A percentile compares a stretch with the other conserved stretches of the same genome.
phyloP scores from a whole-genome alignment of 2,888 invertebrate genomes.

The Dynastes grantii region DNA sequence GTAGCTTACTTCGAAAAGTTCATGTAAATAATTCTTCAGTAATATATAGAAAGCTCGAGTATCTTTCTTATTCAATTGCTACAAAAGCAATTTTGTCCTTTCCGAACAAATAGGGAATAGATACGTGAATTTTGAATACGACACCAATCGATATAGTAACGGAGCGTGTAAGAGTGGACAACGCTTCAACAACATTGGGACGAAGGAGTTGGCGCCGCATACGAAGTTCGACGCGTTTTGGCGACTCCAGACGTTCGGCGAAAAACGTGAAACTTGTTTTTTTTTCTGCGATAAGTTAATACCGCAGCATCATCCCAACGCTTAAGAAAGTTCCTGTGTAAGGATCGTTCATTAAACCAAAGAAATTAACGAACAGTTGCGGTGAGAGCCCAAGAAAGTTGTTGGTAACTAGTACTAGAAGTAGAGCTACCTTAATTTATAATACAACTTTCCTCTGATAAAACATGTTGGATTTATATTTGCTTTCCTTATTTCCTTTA shows the following conservation, averaged over 20 bases:
- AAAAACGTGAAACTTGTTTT: slow-evolving; percentile 4
- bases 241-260: neutral
- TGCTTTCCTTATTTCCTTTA: too few species aligned
- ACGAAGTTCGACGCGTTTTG: neutral
- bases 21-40: too few species aligned
- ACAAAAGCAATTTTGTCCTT: neutral
- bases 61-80: too few species aligned
- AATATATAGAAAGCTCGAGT: too few species aligned
- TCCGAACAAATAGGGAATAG: neutral
- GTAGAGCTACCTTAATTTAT: neutral
- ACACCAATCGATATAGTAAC: slow-evolving; percentile 1
- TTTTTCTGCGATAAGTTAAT: neutral
- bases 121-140: neutral
- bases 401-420: neutral
- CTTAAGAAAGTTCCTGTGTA: neutral
- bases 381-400: neutral
- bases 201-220: neutral
- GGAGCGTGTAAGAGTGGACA: slow-evolving; percentile 14
- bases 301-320: neutral
- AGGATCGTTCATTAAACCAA: neutral
- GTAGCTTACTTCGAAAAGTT: too few species aligned
- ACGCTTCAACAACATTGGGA: neutral
- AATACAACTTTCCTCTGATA: neutral
- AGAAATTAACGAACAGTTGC: neutral
- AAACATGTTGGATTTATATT: too few species aligned